A percentile compares a stretch with the other conserved stretches of the same genome.
phyloP scores from a whole-genome alignment of 2,113 vertebrate species.

The Podiceps cristatus region DNA sequence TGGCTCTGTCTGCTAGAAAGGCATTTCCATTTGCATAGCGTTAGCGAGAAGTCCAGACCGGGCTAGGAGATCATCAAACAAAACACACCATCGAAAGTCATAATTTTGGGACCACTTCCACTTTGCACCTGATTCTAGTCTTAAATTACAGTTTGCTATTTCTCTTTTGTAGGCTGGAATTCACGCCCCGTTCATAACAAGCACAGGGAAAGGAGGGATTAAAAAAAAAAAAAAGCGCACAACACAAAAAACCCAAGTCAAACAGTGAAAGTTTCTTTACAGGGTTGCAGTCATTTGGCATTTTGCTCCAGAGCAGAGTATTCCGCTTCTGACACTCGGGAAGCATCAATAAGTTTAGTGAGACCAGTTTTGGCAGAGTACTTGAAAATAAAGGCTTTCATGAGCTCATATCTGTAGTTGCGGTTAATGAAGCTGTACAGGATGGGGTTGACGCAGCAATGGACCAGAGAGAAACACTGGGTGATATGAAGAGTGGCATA shows the following conservation, averaged over 20 bases:
- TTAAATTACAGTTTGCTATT: background rate
- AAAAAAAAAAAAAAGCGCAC: background rate
- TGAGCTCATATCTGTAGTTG: constrained; percentile 90
- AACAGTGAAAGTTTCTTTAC: background rate
- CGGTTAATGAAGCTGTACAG: constrained; percentile 91
- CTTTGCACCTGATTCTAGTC: background rate
- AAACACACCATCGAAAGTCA: background rate
- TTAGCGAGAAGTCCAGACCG: background rate
- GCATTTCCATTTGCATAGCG: background rate
- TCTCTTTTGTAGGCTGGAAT: background rate
- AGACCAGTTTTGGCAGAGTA: constrained; percentile 91
- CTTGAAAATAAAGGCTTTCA: constrained; percentile 94
- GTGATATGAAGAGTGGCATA: constrained; percentile 85
- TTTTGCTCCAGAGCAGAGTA: constrained; percentile 87
- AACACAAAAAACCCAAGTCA: background rate
- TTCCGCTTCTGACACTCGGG: constrained; percentile 84
- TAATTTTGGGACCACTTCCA: constrained; percentile 49
- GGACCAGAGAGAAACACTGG: constrained; percentile 88
- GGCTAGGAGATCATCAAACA: background rate
- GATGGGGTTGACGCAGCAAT: constrained; percentile 91
- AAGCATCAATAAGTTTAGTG: constrained; percentile 86
- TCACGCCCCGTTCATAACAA: background rate
- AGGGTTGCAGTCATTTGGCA: constrained; percentile 66
- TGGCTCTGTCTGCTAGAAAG: background rate
- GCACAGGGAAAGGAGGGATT: background rate